phyloP scores from a whole-genome alignment of 2,797 vertebrate genomes.

The Catharus ustulatus region DNA sequence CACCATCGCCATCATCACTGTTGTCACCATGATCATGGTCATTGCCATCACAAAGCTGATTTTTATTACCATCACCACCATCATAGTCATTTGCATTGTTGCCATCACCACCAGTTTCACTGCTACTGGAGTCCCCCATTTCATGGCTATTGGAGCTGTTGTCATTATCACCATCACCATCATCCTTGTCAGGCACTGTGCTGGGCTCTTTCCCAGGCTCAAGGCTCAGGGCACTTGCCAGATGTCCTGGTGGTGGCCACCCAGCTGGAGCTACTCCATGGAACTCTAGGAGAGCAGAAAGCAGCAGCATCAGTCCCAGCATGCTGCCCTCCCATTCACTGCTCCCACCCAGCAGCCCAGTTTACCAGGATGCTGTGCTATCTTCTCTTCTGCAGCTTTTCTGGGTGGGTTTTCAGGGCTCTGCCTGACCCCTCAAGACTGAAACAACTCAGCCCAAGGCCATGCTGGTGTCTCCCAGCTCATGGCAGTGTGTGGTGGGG shows the following conservation, averaged over 20 bases:
- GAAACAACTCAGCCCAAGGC: rapidly evolving
- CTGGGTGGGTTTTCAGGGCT: background rate
- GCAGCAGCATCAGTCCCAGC: background rate
- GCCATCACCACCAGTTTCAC: rapidly evolving
- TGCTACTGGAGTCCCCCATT: too few relatives aligned
- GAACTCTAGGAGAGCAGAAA: slow-evolving; percentile 10
- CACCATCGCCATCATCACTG: background rate
- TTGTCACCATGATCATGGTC: background rate
- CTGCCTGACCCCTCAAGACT: background rate
- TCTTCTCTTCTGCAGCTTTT: background rate
- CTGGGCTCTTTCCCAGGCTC: background rate
- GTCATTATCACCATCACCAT: background rate
- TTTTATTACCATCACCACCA: background rate
- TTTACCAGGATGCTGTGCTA: rapidly evolving
- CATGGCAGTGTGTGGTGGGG: rapidly evolving
- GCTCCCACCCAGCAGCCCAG: background rate
- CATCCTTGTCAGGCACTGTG: rapidly evolving
- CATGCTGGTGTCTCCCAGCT: rapidly evolving
- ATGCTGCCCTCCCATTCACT: background rate
- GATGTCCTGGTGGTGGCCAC: background rate
- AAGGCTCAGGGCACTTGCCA: rapidly evolving
- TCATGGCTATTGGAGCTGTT: background rate
- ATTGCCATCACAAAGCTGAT: background rate
- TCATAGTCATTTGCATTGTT: rapidly evolving
- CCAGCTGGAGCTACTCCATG: background rate